These are phyloP conservation scores for Drosophila orena DNA, from an alignment of 1,140 invertebrate genomes.

Conservation along the genomic window DNA sequence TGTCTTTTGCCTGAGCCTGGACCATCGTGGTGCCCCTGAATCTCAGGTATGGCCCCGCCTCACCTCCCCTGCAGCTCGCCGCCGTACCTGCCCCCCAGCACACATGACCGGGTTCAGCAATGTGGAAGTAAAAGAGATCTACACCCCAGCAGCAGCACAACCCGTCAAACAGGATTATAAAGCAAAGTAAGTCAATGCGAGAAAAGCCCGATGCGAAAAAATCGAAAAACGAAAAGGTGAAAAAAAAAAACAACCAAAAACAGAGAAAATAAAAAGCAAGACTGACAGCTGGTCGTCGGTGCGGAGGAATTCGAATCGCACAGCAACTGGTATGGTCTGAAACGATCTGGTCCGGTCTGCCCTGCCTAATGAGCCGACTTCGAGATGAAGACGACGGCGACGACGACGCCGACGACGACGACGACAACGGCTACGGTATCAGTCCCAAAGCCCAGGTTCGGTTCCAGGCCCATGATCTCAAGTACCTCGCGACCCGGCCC, in stretches of 20 bases:
- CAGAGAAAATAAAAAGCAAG: conserved; percentile 51
- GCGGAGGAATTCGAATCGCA: conserved; percentile 19
- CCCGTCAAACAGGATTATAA: conserved; percentile 83
- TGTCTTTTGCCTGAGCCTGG: conserved; percentile 31
- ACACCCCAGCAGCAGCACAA: conserved; percentile 44
- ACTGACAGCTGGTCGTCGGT: conserved; percentile 68
- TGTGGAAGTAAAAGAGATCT: conserved; percentile 75
- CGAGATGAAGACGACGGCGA: conserved; percentile 8
- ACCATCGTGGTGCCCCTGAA: conserved; percentile 28
- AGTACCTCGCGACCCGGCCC: conserved; percentile 60
- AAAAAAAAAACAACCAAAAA: conserved; percentile 42
- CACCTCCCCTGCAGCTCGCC: background rate
- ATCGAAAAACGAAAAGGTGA: conserved; percentile 1
- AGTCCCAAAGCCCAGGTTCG: conserved; percentile 22
- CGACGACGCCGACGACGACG: conserved; percentile 21
- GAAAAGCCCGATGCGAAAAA: conserved; percentile 34
- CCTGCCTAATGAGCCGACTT: conserved; percentile 50
- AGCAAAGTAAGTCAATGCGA: conserved; percentile 74
- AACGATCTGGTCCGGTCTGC: conserved; percentile 60
- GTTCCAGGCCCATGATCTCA: conserved; percentile 20
- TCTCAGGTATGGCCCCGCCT: conserved; percentile 21
- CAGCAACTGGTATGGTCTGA: conserved; percentile 59
- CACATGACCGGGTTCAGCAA: conserved; percentile 73
- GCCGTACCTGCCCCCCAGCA: conserved; percentile 24
- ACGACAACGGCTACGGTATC: conserved; percentile 26